A percentile compares a stretch with the other conserved stretches of the same genome.
Evolutionary conservation across 2,888 invertebrate species (phyloP).

Genomic region (Cecidostiba fungosa): DNA sequence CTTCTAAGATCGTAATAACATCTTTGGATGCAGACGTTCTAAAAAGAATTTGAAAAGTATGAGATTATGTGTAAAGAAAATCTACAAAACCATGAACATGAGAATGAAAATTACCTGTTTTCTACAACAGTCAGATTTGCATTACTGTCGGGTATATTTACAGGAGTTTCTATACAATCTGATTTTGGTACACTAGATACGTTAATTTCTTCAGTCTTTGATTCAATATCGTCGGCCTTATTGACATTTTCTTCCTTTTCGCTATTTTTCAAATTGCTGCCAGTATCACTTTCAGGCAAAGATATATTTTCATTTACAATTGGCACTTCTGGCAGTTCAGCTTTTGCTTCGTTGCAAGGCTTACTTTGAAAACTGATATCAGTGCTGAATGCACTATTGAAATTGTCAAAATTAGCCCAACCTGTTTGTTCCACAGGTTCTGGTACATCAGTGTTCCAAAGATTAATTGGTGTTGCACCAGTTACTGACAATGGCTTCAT

Average conservation of each 20-base stretch:
- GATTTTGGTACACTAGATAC: slow-evolving; percentile 64
- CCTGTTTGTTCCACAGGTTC: slow-evolving; percentile 73
- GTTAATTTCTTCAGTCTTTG: slow-evolving; percentile 62
- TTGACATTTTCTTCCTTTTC: slow-evolving; percentile 49
- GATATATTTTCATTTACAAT: slow-evolving; percentile 59
- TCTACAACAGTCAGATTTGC: slow-evolving; percentile 70
- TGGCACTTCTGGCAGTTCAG: slow-evolving; percentile 48
- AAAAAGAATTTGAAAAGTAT: slow-evolving; percentile 29
- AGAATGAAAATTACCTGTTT: slow-evolving; percentile 67
- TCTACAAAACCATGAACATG: background rate
- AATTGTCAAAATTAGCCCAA: slow-evolving; percentile 77
- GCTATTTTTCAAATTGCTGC: slow-evolving; percentile 29
- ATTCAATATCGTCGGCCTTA: slow-evolving; percentile 34
- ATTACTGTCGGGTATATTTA: slow-evolving; percentile 70
- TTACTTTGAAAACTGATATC: slow-evolving; percentile 39
- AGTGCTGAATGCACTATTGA: slow-evolving; percentile 43
- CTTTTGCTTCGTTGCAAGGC: slow-evolving; percentile 38
- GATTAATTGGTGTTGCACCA: slow-evolving; percentile 71
- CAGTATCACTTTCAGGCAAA: slow-evolving; percentile 43
- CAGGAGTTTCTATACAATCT: slow-evolving; percentile 64
- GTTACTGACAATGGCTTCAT: slow-evolving; percentile 67
- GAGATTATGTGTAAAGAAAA: background rate
- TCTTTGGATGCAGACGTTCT: slow-evolving; percentile 68
- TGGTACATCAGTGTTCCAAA: slow-evolving; percentile 72
- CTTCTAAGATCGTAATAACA: slow-evolving; percentile 57